A percentile compares a stretch with the other conserved stretches of the same genome.
These are phyloP conservation scores for Ispidina lecontei DNA, from an alignment of 2,797 vertebrate species.

Conservation along the genomic window DNA sequence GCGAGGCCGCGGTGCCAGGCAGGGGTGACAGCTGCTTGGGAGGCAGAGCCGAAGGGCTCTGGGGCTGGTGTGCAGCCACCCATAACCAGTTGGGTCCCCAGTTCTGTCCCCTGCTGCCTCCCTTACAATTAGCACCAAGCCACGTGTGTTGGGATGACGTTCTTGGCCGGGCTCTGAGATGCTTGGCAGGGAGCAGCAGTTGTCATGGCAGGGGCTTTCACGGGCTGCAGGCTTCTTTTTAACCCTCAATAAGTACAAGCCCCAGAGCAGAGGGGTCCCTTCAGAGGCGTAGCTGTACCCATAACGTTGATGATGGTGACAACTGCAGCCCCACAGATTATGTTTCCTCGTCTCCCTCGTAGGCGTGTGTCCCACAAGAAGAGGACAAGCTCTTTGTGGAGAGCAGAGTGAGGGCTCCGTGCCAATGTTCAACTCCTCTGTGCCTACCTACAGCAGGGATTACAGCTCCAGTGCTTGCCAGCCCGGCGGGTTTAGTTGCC, in stretches of 20 bases:
- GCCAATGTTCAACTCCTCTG: neutral
- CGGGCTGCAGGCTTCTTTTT: neutral
- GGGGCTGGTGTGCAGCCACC: accelerated
- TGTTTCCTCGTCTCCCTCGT: neutral
- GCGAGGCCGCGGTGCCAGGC: accelerated
- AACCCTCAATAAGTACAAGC: neutral
- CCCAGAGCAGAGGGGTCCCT: neutral
- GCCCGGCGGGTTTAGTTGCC: accelerated
- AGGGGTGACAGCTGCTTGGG: accelerated
- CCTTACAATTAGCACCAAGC: accelerated
- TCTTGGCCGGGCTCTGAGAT: neutral
- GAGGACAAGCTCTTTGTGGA: neutral
- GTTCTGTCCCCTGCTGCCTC: neutral
- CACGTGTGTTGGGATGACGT: neutral
- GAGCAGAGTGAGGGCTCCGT: neutral
- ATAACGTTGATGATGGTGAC: neutral
- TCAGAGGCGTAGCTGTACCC: neutral
- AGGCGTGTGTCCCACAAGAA: neutral
- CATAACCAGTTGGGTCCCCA: neutral
- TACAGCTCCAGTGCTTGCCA: neutral
- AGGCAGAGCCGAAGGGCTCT: neutral
- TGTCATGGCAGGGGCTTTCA: neutral
- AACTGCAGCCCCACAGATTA: neutral
- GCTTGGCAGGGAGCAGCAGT: neutral
- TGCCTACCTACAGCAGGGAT: neutral